Base-by-base conservation (phyloP, 2,888 invertebrate genomes). In the Leucophenga montana region DNA sequence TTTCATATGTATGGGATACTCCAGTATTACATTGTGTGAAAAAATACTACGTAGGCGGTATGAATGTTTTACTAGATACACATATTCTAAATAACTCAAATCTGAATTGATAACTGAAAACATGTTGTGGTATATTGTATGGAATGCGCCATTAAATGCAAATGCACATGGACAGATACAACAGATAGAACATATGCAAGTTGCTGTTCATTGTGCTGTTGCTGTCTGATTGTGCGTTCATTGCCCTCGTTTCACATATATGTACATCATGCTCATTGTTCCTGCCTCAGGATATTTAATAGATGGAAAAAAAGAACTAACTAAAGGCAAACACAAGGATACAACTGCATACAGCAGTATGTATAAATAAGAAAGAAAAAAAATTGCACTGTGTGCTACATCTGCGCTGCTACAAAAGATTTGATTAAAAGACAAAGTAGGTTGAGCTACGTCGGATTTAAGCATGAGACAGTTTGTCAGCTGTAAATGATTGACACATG, bases 181-280 rank as follows among this genome's bases (percentile, higher is more conserved):
- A 27, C 27, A 27, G 27, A 27, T 27, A 27, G 3, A 27, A 27
- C 27, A 27, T 31, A 53, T 65, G 31, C n/a, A 33, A 33, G n/a
- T 31, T 59, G 33, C 33, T 59, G 31, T 20, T 46, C 18, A 50
- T 71, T 22, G n/a, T 44, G 61, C 44, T 64, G 56, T 54, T 44
- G 69, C 20, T 74, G 75, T 72, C 78, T 74, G 78, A 76, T 76
- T 80, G 77, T 75, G 78, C 84, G 82, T 83, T 80, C 82, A 77
- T 84, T 80, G 82, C 84, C 82, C 82, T 71, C 84, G 48, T 64
- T 71, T 65, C 48, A 68, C 70, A 72, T 61, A 66, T 65, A 22
- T 56, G 64, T 65, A 11, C 39, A 59, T 73, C 66, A 64, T 73
- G 71, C 67, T 68, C 72, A 76, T 78, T 76, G 74, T 75, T 79